phyloP scores from a whole-genome alignment of 2,113 vertebrate genomes.

The Proterorhinus semilunaris region DNA sequence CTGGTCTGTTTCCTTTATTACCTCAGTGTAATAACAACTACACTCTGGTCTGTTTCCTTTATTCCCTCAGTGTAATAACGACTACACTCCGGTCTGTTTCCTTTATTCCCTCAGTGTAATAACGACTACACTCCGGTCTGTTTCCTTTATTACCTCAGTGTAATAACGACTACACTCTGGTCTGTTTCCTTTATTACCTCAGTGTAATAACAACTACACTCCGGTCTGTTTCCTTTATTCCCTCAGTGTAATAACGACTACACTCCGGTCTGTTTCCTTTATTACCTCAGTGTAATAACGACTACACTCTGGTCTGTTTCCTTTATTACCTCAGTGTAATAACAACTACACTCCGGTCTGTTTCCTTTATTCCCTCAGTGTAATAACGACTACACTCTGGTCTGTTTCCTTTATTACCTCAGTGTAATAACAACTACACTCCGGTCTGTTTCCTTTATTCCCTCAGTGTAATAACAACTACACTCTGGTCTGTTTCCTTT shows the following conservation, averaged over 20 bases:
- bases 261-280: constrained; percentile 12
- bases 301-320: constrained; percentile 92
- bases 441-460: constrained; percentile 15
- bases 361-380: constrained; percentile 76
- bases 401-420: constrained; percentile 68
- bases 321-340: too few species aligned
- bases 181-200: constrained; percentile 27
- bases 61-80: not conserved
- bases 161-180: not conserved
- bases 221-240: constrained; percentile 80
- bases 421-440: not conserved
- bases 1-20: constrained; percentile 14
- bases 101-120: constrained; percentile 83
- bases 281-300: constrained; percentile 88
- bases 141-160: too few species aligned
- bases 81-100: too few species aligned
- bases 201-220: constrained; percentile 98
- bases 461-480: constrained; percentile 95
- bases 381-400: constrained; percentile 95
- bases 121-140: constrained; percentile 97
- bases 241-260: not conserved
- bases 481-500: constrained; percentile 84
- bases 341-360: too few species aligned
- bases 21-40: constrained; percentile 95
- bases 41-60: constrained; percentile 84